Evolutionary conservation across 2,113 vertebrate genomes (phyloP).

Genomic region (Psilopsiagon aymara): DNA sequence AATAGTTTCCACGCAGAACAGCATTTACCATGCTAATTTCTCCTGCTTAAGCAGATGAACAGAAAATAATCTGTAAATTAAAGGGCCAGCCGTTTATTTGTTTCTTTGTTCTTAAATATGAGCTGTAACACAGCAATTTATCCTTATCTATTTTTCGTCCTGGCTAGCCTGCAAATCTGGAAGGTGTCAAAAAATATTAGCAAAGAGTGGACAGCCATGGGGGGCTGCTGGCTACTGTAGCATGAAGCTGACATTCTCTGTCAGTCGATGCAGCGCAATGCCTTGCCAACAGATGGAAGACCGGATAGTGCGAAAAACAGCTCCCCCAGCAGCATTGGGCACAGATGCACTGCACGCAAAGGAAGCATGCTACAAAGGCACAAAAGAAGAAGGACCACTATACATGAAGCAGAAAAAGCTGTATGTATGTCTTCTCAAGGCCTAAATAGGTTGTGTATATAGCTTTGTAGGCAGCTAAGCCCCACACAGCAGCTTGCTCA

Average conservation of each 20-base stretch:
- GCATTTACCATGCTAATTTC: slow-evolving; percentile 4
- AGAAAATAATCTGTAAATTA: background rate
- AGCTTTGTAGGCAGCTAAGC: background rate
- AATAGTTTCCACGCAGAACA: background rate
- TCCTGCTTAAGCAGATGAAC: background rate
- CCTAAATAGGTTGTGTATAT: background rate
- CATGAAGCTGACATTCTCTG: background rate
- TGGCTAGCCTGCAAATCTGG: background rate
- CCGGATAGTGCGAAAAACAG: background rate
- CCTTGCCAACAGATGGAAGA: background rate
- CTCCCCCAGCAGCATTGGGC: background rate
- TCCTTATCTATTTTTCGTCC: background rate
- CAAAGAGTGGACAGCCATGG: background rate
- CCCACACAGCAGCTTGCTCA: rapidly evolving
- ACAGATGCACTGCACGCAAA: background rate
- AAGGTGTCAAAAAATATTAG: background rate
- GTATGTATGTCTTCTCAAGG: background rate
- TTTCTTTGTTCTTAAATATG: background rate
- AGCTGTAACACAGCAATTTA: background rate
- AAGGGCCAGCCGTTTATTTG: background rate
- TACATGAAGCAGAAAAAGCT: background rate
- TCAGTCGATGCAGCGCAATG: rapidly evolving
- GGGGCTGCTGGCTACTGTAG: background rate
- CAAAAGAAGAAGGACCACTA: background rate
- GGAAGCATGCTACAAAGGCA: background rate